Percentiles rank a stretch among this genome's conserved stretches.
These are phyloP conservation scores for Ceratina japonica DNA, from an alignment of 1,140 invertebrate species.

Conservation along the genomic window DNA sequence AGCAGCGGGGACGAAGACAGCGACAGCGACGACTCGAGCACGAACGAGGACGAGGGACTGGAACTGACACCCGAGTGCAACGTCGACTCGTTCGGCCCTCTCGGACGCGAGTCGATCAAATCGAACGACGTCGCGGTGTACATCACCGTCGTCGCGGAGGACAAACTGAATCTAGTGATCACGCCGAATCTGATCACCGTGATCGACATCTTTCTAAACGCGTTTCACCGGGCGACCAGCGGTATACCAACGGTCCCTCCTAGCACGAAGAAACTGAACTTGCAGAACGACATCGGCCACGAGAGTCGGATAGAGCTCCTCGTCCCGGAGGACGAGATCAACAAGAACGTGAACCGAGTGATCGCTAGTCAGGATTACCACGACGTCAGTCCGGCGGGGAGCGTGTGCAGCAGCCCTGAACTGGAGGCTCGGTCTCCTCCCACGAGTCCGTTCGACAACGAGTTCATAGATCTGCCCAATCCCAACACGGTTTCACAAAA, in stretches of 20 bases:
- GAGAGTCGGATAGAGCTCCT: slow-evolving; percentile 72
- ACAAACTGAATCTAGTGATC: slow-evolving; percentile 85
- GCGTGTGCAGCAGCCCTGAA: slow-evolving; percentile 70
- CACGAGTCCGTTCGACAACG: slow-evolving; percentile 50
- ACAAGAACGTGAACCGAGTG: slow-evolving; percentile 59
- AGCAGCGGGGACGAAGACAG: slow-evolving; percentile 87
- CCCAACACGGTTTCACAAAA: slow-evolving; percentile 26
- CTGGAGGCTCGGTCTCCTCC: slow-evolving; percentile 47
- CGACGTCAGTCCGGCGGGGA: slow-evolving; percentile 63
- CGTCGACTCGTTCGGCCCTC: slow-evolving; percentile 72
- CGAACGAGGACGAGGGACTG: slow-evolving; percentile 81
- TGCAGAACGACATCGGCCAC: slow-evolving; percentile 73
- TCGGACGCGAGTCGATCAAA: slow-evolving; percentile 77
- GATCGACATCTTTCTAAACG: slow-evolving; percentile 81
- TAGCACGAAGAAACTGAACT: slow-evolving; percentile 68
- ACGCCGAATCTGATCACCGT: slow-evolving; percentile 79
- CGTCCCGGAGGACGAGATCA: slow-evolving; percentile 63
- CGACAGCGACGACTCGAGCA: slow-evolving; percentile 85
- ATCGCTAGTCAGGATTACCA: slow-evolving; percentile 66
- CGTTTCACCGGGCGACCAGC: slow-evolving; percentile 76
- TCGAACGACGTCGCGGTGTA: slow-evolving; percentile 82
- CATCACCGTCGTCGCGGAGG: slow-evolving; percentile 84
- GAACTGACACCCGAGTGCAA: slow-evolving; percentile 68
- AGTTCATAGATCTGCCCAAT: slow-evolving; percentile 49
- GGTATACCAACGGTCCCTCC: slow-evolving; percentile 70